A percentile compares a stretch with the other conserved stretches of the same genome.
Evolutionary conservation across 2,888 invertebrate species (phyloP).

Genomic region (Apamea monoglypha): DNA sequence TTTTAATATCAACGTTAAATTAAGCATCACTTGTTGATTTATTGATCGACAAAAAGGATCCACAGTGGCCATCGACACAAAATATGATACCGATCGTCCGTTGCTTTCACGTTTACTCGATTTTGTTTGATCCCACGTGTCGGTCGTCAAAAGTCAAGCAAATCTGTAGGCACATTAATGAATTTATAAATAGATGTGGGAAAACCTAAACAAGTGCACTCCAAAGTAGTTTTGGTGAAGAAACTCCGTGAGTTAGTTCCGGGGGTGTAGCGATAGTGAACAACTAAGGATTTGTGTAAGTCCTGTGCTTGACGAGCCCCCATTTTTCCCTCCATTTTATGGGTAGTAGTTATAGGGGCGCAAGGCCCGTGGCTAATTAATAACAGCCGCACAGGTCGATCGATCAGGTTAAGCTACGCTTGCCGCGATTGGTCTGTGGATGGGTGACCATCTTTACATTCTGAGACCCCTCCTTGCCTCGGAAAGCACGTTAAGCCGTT

Average conservation of each 20-base stretch:
- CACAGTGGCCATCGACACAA: background rate
- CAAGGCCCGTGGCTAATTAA: no score
- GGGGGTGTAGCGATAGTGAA: slow-evolving; percentile 9
- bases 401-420: no score
- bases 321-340: background rate
- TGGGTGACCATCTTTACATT: no score
- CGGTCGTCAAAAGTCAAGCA: background rate
- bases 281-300: background rate
- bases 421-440: no score
- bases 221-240: background rate
- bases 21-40: background rate
- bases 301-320: background rate
- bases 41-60: background rate
- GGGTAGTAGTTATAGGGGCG: background rate
- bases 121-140: background rate
- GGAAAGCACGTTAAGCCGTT: no score
- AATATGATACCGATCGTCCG: background rate
- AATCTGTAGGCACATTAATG: background rate
- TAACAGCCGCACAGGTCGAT: no score
- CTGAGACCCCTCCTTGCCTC: no score
- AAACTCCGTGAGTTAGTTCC: slow-evolving; percentile 2
- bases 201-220: slow-evolving; percentile 10
- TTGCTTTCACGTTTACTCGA: background rate
- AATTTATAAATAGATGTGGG: background rate
- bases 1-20: background rate